Evolutionary conservation across 92 coral and sea anemone genomes (phyloP), one percentile per base, ranked within the genome.

Genomic region (Zoanthus sociatus): DNA sequence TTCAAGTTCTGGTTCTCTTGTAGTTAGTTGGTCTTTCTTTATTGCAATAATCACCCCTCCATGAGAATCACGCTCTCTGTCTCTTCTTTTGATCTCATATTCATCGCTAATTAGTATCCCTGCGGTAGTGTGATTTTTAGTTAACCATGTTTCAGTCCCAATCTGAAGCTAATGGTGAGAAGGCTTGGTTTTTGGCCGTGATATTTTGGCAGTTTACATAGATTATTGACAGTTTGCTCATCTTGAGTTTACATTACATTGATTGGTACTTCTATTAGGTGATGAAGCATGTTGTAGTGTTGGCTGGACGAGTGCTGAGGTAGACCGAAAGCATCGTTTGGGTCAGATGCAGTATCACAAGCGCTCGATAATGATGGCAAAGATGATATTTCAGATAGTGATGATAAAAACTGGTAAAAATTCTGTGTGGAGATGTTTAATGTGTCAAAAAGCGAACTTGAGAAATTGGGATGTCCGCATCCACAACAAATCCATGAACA

Each of bases 81-180:
- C 92, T 83, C 88, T 89, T 63, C 94, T 90, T 66, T 86, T 83
- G 32, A 88, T 88, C 78, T 90, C 77, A 46, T 82, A 87, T 66
- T 42, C 76, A 50, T 87, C 88, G 15, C 66, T 44, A 3, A 79
- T 77, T 4, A 87, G 58, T 45, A 79, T 73, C 79, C 87, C 84
- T 37, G 44, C 84, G 32, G 21, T 79, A 64, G 76, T 71, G 78
- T 90, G 93, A 54, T 87, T 68, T 56, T 74, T 26, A 18, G 88
- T 87, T 32, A 90, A 82, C 93, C 93, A 90, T 54, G 90, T 77
- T 81, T 90, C 92, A 11, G 92, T 90, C 15, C 83, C 86, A 42
- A 21, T 42, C 76, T 42, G 76, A 18, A 71, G 51, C 53, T 71
- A 42, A 71, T 71, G 42, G 53, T 15, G 50, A 37, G 9, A 50